These are phyloP conservation scores for Festucalex cinctus DNA, from an alignment of 2,113 vertebrate genomes.

Conservation along the genomic window DNA sequence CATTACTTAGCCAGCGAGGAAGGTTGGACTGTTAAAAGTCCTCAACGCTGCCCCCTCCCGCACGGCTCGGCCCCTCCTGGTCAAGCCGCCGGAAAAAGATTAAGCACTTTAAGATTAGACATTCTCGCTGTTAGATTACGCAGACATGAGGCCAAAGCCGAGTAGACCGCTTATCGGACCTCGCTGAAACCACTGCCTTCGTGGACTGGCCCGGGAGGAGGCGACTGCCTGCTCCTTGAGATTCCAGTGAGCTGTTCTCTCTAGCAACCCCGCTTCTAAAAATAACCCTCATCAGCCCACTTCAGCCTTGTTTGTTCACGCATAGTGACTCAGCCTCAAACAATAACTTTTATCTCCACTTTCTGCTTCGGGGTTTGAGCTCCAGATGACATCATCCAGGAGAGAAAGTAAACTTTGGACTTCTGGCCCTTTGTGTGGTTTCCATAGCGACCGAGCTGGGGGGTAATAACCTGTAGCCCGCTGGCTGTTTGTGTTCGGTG, in stretches of 20 bases:
- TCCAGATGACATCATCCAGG: constrained; percentile 37
- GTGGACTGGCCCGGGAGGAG: constrained; percentile 45
- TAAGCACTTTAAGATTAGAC: constrained; percentile 51
- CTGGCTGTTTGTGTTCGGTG: constrained; percentile 21
- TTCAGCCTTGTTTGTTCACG: constrained; percentile 5
- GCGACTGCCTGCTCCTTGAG: constrained; percentile 49
- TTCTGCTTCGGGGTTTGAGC: neutral
- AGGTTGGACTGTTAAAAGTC: too few relatives aligned
- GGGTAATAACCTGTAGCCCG: constrained; percentile 4
- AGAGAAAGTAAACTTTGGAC: constrained; percentile 60
- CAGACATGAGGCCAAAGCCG: constrained; percentile 42
- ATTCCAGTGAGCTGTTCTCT: constrained; percentile 45
- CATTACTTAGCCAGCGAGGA: too few relatives aligned
- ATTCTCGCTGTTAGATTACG: constrained; percentile 54
- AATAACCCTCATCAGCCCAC: constrained; percentile 35
- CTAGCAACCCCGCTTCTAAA: constrained; percentile 45
- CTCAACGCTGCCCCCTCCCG: neutral
- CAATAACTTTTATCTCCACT: constrained; percentile 20
- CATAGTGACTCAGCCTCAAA: constrained; percentile 4
- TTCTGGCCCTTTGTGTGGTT: constrained; percentile 32
- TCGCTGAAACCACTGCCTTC: constrained; percentile 35
- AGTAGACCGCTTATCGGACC: constrained; percentile 55
- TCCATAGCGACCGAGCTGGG: constrained; percentile 28
- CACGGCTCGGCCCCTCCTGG: constrained; percentile 32
- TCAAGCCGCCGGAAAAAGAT: constrained; percentile 40